These are phyloP conservation scores for Cyclura pinguis DNA, from an alignment of 2,797 vertebrate species.

Conservation along the genomic window DNA sequence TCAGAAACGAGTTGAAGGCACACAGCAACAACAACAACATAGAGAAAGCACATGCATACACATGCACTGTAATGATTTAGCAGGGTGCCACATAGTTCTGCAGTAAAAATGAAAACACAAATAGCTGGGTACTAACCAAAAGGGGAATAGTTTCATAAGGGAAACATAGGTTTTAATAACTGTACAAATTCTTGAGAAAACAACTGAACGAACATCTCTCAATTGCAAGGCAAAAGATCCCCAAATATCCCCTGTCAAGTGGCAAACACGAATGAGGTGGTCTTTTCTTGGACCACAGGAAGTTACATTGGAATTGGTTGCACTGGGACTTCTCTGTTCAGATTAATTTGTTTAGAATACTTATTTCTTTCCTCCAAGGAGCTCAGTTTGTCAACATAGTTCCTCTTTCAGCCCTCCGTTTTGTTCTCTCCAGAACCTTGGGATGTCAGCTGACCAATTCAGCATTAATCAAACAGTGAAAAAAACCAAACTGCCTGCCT, in stretches of 20 bases:
- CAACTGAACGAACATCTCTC: conserved; percentile 52
- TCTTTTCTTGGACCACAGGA: conserved; percentile 40
- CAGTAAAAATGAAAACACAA: conserved; percentile 66
- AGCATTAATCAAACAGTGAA: no score
- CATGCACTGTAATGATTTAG: conserved; percentile 49
- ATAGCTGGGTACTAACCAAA: conserved; percentile 60
- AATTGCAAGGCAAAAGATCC: conserved; percentile 18
- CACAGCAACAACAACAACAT: no score
- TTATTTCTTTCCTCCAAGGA: neutral
- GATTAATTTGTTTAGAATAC: neutral
- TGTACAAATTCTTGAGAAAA: conserved; percentile 59
- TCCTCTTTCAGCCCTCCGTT: no score
- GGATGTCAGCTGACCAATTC: neutral
- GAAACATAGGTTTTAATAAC: conserved; percentile 61
- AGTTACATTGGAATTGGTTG: neutral
- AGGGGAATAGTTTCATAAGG: conserved; percentile 51
- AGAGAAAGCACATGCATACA: neutral
- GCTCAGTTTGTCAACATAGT: neutral
- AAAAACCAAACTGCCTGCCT: no score
- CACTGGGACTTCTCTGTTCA: conserved; percentile 6
- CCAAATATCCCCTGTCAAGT: conserved; percentile 7
- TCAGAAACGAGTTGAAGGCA: no score
- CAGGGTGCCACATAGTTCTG: conserved; percentile 61
- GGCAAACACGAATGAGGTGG: conserved; percentile 40
- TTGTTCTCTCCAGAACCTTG: neutral